Base-by-base conservation (phyloP, 2,113 vertebrate species). In the Leucoraja erinaceus region DNA sequence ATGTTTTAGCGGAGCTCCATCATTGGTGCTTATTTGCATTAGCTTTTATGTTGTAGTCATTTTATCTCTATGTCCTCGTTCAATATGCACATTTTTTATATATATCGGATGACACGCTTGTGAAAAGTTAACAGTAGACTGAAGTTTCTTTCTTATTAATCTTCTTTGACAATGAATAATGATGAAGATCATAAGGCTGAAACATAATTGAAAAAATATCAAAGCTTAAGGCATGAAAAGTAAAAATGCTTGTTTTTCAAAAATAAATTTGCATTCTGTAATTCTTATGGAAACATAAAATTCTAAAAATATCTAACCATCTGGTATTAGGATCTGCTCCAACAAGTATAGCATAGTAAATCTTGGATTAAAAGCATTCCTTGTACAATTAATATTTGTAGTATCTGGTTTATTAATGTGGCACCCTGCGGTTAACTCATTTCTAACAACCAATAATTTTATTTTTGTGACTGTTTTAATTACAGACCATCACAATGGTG, bases 171-270 rank as follows among this genome's bases (percentile, higher is more conserved):
- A 70, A 90, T 68, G 61, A 91, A 91, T 91, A 91, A 74, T 74
- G 68, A 25, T 72, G 38, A 47, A 38, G 38, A 91, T 91, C 18
- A 91, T 72, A 90, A 90, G 70, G 28, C 90, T 91, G 38, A 68
- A 91, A 72, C 68, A 72, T 91, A 91, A 91, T 91, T 91, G 90
- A 91, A 91, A 74, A 91, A 28, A 12, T 31, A 47, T 91, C 66
- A 91, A 38, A 91, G 20, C 33, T 91, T 38, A 22, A 91, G 90
- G 90, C 68, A 74, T 91, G 90, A 47, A 54, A 72, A 91, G 38
- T 70, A 38, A 74, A 47, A 91, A 91, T 91, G 38, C 9, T 25
- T 25, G n/a, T 54, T 47, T 91, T 91, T 91, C 38, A 72, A 47
- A 91, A 91, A 47, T 25, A 91, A 72, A 91, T 72, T 91, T 91